A percentile compares a stretch with the other conserved stretches of the same genome.
Evolutionary conservation across 2,888 invertebrate genomes (phyloP).

Genomic region (Agrypnus murinus): DNA sequence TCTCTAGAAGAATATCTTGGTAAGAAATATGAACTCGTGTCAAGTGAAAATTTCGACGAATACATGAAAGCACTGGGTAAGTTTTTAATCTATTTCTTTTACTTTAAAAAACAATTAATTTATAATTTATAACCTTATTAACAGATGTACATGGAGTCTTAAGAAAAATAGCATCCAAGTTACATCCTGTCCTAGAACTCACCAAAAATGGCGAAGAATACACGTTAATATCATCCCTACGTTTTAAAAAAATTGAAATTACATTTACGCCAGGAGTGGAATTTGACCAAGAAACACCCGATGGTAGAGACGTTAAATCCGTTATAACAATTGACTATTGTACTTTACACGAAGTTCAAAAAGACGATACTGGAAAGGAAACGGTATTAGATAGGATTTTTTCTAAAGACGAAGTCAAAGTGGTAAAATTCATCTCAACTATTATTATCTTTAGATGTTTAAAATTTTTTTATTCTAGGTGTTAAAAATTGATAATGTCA

Average conservation of each 20-base stretch:
- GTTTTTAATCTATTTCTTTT: conserved; percentile 61
- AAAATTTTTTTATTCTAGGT: no score
- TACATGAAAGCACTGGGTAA: conserved; percentile 92
- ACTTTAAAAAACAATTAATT: no score
- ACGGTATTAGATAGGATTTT: conserved; percentile 82
- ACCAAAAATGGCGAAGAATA: conserved; percentile 84
- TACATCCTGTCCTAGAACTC: conserved; percentile 90
- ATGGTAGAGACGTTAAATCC: conserved; percentile 90
- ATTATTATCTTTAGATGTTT: no score
- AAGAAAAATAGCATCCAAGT: conserved; percentile 89
- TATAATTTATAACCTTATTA: conserved; percentile 59
- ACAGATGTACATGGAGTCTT: conserved; percentile 91
- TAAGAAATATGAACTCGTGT: conserved; percentile 87
- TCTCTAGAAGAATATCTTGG: conserved; percentile 70
- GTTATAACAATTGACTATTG: conserved; percentile 86
- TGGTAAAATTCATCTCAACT: conserved; percentile 76
- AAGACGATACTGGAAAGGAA: conserved; percentile 79
- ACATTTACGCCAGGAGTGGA: conserved; percentile 90
- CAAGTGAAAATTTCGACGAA: conserved; percentile 90
- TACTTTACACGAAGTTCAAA: conserved; percentile 88
- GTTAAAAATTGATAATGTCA: no score
- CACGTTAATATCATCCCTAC: conserved; percentile 87
- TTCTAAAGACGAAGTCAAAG: conserved; percentile 82
- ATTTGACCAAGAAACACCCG: conserved; percentile 93
- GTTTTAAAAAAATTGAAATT: conserved; percentile 90